phyloP scores from a whole-genome alignment of 2,113 vertebrate genomes.

The Theristicus caerulescens region DNA sequence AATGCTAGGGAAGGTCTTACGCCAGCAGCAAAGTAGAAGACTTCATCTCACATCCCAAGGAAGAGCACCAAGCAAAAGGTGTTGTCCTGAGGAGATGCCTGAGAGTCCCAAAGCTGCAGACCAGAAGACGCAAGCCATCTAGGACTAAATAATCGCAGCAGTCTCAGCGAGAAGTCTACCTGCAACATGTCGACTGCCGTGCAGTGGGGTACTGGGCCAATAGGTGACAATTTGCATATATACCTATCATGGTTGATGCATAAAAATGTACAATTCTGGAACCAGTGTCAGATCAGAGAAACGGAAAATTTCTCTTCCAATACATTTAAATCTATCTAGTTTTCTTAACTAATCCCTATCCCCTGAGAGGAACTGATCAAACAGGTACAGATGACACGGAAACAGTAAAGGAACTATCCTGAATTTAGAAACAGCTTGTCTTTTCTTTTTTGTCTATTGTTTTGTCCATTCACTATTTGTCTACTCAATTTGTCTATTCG shows the following conservation, averaged over 20 bases:
- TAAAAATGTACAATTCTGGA: not conserved
- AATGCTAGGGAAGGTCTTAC: not conserved
- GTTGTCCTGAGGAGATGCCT: not conserved
- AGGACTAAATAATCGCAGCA: not conserved
- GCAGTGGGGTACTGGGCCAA: not conserved
- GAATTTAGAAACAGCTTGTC: not conserved
- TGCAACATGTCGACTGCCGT: not conserved
- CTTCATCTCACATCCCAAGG: not conserved
- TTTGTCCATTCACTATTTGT: too few species aligned
- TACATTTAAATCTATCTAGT: not conserved
- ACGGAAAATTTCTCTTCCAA: rapidly evolving
- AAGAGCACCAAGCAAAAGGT: not conserved
- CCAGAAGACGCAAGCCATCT: not conserved
- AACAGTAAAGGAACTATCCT: not conserved
- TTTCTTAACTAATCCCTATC: not conserved
- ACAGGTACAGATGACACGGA: not conserved
- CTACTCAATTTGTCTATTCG: not conserved
- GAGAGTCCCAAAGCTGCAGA: not conserved
- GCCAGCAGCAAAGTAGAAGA: not conserved
- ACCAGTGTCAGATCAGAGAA: not conserved
- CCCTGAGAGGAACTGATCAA: not conserved
- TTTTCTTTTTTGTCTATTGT: not conserved
- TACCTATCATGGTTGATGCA: not conserved
- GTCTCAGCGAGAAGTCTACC: not conserved
- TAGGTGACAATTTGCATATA: not conserved